phyloP scores from a whole-genome alignment of 2,888 invertebrate species.

The Acleris literana region DNA sequence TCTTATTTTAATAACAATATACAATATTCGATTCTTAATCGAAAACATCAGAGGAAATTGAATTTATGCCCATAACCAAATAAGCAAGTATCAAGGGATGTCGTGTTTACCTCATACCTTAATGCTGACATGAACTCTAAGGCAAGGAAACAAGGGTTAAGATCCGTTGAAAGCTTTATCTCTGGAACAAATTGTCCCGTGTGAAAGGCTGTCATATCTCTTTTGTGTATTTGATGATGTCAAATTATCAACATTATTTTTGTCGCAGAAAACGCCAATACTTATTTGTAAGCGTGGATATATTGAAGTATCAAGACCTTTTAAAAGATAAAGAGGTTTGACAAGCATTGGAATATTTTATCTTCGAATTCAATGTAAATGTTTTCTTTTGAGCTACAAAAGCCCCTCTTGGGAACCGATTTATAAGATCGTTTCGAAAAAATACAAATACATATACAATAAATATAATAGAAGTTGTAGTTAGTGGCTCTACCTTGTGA shows the following conservation, averaged over 20 bases:
- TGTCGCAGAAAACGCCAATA: background rate
- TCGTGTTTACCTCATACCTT: background rate
- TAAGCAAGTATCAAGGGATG: conserved; percentile 4
- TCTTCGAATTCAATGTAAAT: background rate
- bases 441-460: no score
- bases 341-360: background rate
- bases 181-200: conserved; percentile 1
- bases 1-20: no score
- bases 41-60: background rate
- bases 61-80: conserved; percentile 2
- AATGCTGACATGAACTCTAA: background rate
- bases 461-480: no score
- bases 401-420: no score
- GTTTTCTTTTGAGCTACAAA: no score
- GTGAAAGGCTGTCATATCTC: conserved; percentile 13
- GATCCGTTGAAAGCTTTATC: background rate
- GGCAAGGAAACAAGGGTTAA: background rate
- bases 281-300: conserved; percentile 1
- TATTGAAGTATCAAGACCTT: background rate
- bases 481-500: no score
- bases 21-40: conserved; percentile 6
- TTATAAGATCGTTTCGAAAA: no score
- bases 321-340: no score
- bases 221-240: conserved; percentile 10
- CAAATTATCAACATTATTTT: background rate